These are phyloP conservation scores for Drosophila miranda DNA, from an alignment of 1,140 invertebrate genomes.

Conservation along the genomic window DNA sequence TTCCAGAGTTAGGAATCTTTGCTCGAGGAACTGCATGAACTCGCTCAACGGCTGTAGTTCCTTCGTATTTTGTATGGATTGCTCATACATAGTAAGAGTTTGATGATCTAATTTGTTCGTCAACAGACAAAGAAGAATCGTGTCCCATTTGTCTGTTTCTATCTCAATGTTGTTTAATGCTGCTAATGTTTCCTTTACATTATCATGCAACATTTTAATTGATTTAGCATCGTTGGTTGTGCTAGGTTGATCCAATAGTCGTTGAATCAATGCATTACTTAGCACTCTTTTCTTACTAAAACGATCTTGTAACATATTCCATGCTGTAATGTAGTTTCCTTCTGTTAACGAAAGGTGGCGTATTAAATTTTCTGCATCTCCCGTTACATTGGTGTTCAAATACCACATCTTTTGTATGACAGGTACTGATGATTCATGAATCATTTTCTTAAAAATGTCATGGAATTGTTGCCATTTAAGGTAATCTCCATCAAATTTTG, in stretches of 20 bases:
- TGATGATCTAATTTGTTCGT: too few species aligned
- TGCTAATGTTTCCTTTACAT: too few species aligned
- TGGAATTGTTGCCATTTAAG: conserved; percentile 4
- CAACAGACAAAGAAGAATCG: too few species aligned
- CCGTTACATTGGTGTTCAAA: neutral
- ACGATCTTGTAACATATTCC: too few species aligned
- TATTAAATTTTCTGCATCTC: conserved; percentile 3
- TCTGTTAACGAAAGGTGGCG: conserved; percentile 1
- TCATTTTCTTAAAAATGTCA: neutral
- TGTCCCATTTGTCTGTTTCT: too few species aligned
- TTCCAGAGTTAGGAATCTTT: too few species aligned
- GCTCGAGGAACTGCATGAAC: too few species aligned
- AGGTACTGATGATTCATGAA: conserved; percentile 9
- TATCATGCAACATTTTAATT: neutral
- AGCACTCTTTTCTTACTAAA: neutral
- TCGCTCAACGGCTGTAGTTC: too few species aligned
- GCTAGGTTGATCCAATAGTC: neutral
- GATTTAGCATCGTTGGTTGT: neutral
- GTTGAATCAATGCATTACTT: neutral
- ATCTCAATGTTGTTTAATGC: too few species aligned
- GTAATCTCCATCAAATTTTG: neutral
- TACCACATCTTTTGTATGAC: conserved; percentile 3
- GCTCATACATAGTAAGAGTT: too few species aligned
- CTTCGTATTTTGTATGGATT: too few species aligned
- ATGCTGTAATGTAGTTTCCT: neutral